Percentiles rank a stretch among this genome's conserved stretches.
These are phyloP conservation scores for Aplocera efformata DNA, from an alignment of 2,888 invertebrate species.

Conservation along the genomic window DNA sequence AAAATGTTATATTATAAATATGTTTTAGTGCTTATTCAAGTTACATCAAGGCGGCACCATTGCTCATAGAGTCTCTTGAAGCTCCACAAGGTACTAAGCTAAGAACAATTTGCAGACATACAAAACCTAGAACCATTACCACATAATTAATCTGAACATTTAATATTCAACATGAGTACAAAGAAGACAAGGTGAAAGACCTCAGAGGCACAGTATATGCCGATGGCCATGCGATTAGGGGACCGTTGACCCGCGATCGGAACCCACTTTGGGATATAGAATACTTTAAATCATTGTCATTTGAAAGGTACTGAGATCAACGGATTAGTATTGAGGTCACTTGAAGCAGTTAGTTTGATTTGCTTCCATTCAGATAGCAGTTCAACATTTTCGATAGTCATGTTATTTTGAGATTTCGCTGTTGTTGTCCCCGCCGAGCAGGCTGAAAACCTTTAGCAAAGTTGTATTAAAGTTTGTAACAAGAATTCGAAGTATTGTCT, in stretches of 20 bases:
- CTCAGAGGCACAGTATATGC: constrained; percentile 22
- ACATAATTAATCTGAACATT: constrained; percentile 14
- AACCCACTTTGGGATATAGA: constrained; percentile 30
- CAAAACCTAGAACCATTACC: constrained; percentile 4
- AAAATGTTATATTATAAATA: too few species aligned
- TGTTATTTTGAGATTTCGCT: too few species aligned
- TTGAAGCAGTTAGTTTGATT: constrained; percentile 9
- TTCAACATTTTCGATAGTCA: too few species aligned
- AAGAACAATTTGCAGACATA: background rate
- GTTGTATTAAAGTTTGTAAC: too few species aligned
- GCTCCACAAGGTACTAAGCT: background rate
- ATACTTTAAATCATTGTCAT: constrained; percentile 27
- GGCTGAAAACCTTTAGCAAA: too few species aligned
- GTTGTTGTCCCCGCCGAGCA: too few species aligned
- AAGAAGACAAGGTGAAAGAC: constrained; percentile 42
- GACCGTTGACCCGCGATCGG: constrained; percentile 56
- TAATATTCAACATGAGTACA: constrained; percentile 32
- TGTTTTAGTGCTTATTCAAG: too few species aligned
- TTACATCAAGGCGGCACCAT: too few species aligned
- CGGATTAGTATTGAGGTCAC: constrained; percentile 12
- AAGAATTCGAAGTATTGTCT: too few species aligned
- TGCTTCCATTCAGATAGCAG: background rate
- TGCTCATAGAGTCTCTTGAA: background rate
- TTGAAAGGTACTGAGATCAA: constrained; percentile 11
- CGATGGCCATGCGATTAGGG: constrained; percentile 62